These are phyloP conservation scores for Addax nasomaculatus DNA, from an alignment of 2,113 vertebrate genomes.

Conservation along the genomic window DNA sequence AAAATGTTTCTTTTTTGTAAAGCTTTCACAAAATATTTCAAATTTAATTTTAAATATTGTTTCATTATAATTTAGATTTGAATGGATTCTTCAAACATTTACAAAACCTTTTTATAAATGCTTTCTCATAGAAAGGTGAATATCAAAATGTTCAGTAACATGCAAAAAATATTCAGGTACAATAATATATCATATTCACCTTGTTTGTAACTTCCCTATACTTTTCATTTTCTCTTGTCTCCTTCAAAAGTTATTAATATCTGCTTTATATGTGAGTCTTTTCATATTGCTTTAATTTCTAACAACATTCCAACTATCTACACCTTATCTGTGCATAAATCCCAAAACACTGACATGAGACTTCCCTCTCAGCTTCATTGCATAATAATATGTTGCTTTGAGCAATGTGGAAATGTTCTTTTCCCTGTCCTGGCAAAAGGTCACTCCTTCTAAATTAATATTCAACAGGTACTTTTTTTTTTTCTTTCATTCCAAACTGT, in stretches of 20 bases:
- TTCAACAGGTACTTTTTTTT: neutral
- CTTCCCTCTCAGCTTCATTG: neutral
- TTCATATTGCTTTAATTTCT: neutral
- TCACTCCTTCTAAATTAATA: conserved; percentile 50
- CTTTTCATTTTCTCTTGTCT: neutral
- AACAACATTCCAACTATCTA: neutral
- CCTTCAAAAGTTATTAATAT: neutral
- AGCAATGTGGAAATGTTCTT: conserved; percentile 40
- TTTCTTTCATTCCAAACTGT: conserved; percentile 23
- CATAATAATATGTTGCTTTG: conserved; percentile 46
- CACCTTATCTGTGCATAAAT: conserved; percentile 30
- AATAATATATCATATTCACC: too few relatives aligned
- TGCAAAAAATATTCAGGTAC: neutral
- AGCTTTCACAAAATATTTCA: neutral
- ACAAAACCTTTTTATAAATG: neutral
- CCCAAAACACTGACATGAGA: conserved; percentile 8
- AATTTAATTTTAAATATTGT: neutral
- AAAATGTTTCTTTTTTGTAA: neutral
- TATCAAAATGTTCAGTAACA: neutral
- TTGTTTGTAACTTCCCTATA: neutral
- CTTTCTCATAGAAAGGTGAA: neutral
- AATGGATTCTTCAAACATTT: neutral
- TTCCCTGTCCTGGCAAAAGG: neutral
- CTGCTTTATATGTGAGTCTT: neutral
- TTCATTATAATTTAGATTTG: neutral